Conservation (phyloP, 2,797 vertebrate species). For the Dromococcyx pavoninus region DNA sequence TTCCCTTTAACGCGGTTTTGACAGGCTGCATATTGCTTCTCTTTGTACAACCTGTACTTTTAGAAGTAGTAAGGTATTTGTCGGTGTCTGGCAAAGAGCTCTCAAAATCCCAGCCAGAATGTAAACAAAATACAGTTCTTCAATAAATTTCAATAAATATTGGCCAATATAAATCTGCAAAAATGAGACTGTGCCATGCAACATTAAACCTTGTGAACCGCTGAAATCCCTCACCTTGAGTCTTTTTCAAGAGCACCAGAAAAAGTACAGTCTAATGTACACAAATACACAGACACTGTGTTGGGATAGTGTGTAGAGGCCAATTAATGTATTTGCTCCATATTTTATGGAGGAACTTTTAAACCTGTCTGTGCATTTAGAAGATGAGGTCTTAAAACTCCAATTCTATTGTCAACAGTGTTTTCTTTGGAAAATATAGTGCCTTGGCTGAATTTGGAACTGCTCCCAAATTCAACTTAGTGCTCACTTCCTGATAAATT, state of each 20-base stretch:
- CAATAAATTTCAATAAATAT: slow-evolving; percentile 66
- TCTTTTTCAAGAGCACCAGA: slow-evolving; percentile 34
- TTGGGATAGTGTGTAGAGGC: background rate
- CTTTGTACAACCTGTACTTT: slow-evolving; percentile 64
- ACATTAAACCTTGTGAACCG: slow-evolving; percentile 63
- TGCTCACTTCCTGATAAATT: slow-evolving; percentile 1
- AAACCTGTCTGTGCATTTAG: background rate
- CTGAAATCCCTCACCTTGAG: slow-evolving; percentile 49
- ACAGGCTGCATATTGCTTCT: slow-evolving; percentile 40
- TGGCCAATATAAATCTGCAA: slow-evolving; percentile 56
- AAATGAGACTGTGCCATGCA: slow-evolving; percentile 45
- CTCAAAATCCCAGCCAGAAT: slow-evolving; percentile 71
- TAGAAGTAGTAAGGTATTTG: slow-evolving; percentile 48
- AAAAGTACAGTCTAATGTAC: slow-evolving; percentile 10
- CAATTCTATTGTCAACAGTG: background rate
- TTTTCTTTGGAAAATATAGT: slow-evolving; percentile 43
- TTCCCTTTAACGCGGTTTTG: background rate
- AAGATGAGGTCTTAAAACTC: background rate
- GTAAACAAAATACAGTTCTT: slow-evolving; percentile 71
- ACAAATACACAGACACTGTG: background rate
- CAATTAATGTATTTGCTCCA: background rate
- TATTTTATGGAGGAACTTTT: background rate
- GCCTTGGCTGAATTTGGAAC: background rate
- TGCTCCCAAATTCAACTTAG: background rate
- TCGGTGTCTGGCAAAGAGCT: slow-evolving; percentile 57